These are phyloP conservation scores for Amphiprion clarkii DNA, from an alignment of 2,797 vertebrate species.

Conservation along the genomic window DNA sequence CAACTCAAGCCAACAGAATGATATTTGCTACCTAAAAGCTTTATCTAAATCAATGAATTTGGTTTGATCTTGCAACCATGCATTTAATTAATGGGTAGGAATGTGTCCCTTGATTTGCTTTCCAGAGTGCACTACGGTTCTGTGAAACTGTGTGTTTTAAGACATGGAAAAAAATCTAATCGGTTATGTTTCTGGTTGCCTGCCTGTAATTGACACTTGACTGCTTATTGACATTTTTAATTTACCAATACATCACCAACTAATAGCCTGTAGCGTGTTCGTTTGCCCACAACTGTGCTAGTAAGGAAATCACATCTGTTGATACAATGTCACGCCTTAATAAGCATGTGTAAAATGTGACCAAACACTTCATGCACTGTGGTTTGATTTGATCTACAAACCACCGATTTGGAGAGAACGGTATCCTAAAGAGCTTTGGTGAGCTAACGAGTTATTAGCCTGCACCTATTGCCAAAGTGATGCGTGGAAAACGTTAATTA, in stretches of 20 bases:
- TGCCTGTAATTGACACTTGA: not conserved
- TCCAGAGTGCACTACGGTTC: not conserved
- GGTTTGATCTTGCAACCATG: no score
- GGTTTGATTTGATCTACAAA: slow-evolving; percentile 23
- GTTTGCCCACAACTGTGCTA: not conserved
- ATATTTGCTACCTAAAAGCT: no score
- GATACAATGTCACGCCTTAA: slow-evolving; percentile 32
- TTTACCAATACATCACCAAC: not conserved
- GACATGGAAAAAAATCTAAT: not conserved
- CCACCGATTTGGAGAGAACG: slow-evolving; percentile 12
- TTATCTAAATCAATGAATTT: no score
- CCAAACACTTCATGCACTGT: slow-evolving; percentile 10
- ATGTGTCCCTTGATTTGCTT: no score
- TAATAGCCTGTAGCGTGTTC: slow-evolving; percentile 17
- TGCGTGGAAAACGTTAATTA: slow-evolving; percentile 7
- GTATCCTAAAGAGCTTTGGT: not conserved
- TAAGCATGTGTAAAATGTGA: slow-evolving; percentile 34
- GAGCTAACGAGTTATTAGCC: not conserved
- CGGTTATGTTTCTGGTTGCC: not conserved
- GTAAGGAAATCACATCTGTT: slow-evolving; percentile 38
- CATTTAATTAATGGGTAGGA: no score
- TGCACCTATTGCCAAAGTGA: not conserved
- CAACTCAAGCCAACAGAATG: no score
- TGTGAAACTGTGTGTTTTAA: not conserved
- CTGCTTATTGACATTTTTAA: not conserved